Evolutionary conservation across 92 coral and sea anemone genomes (phyloP).

Genomic region (Phenganax subtilis): DNA sequence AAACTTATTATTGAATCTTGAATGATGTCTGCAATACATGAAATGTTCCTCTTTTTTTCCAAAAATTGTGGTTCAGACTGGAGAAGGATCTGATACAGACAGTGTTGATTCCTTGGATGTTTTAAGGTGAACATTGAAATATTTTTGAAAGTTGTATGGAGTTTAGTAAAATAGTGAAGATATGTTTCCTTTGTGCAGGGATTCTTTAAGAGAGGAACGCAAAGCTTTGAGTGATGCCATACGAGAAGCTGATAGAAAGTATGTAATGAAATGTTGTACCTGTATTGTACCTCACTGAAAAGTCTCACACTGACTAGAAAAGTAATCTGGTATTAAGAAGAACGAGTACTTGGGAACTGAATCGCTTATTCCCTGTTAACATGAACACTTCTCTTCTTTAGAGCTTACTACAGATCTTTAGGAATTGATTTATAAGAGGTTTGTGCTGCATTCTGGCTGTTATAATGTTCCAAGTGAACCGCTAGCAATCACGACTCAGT

Average conservation of each 20-base stretch:
- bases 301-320: too few species aligned
- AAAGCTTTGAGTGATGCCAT: slow-evolving; percentile 95
- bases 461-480: not conserved
- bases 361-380: not conserved
- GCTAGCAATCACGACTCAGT: too few species aligned
- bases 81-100: slow-evolving; percentile 76
- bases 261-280: slow-evolving; percentile 23
- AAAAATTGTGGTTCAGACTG: slow-evolving; percentile 46
- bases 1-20: too few species aligned
- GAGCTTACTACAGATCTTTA: slow-evolving; percentile 84
- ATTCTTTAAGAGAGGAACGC: slow-evolving; percentile 91
- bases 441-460: not conserved
- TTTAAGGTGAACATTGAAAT: slow-evolving; percentile 49
- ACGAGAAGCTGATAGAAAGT: slow-evolving; percentile 99
- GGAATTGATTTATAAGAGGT: slow-evolving; percentile 73
- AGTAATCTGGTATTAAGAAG: not conserved
- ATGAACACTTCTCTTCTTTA: slow-evolving; percentile 27
- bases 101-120: slow-evolving; percentile 88
- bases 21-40: too few species aligned
- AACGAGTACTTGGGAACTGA: not conserved
- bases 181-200: slow-evolving; percentile 44
- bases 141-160: not conserved
- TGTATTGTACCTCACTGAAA: not conserved
- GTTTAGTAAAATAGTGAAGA: not conserved
- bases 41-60: not conserved